A percentile compares a stretch with the other conserved stretches of the same genome.
Conservation (phyloP, 2,888 invertebrate species). For the Lepidocyrtoides sp. region DNA sequence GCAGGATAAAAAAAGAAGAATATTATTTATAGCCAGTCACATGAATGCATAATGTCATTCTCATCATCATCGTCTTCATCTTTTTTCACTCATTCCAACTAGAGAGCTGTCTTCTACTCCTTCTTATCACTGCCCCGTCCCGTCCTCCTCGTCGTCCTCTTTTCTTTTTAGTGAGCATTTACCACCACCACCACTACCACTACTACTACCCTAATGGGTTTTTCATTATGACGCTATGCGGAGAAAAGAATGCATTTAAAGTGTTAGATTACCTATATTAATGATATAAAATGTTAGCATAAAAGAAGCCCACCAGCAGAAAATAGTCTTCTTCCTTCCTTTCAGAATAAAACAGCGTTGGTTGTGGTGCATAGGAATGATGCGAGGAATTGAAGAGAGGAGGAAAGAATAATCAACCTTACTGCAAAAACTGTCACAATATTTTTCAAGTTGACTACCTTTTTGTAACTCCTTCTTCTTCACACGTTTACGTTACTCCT, state of each 20-base stretch:
- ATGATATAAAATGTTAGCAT: neutral
- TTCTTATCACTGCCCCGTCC: neutral
- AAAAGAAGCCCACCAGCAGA: neutral
- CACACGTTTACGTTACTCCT: neutral
- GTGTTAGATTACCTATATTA: neutral
- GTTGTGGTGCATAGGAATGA: no score
- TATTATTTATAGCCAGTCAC: neutral
- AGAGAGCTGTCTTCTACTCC: neutral
- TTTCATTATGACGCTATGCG: neutral
- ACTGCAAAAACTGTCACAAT: neutral
- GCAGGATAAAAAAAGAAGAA: neutral
- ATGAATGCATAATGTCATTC: neutral
- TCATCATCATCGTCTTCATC: neutral
- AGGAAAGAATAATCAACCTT: neutral
- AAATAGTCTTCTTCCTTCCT: neutral
- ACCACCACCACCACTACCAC: neutral
- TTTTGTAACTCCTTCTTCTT: neutral
- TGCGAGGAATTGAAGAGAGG: neutral
- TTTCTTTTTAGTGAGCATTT: neutral
- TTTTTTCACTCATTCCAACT: no score
- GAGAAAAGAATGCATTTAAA: neutral
- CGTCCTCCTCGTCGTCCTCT: neutral
- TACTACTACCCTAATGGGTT: neutral
- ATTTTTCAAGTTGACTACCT: conserved; percentile 3
- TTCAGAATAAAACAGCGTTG: neutral